Conservation (phyloP, 2,797 vertebrate species). For the Pogoniulus pusillus region DNA sequence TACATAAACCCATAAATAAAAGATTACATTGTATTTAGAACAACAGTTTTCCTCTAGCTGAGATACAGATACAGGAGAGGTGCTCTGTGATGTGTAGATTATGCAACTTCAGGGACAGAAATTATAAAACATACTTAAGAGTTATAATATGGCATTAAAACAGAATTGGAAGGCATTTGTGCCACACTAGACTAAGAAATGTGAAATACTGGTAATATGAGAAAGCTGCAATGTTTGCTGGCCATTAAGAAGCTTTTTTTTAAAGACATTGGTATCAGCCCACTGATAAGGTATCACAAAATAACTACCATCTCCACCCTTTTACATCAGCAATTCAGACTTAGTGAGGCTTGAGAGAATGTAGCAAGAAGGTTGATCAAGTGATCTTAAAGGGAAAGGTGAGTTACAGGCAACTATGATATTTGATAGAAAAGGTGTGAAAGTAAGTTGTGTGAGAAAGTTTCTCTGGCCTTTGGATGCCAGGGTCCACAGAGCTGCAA, state of each 20-base stretch:
- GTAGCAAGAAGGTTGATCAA: slow-evolving; percentile 12
- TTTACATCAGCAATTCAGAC: slow-evolving; percentile 22
- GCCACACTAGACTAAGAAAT: background rate
- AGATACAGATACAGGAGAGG: background rate
- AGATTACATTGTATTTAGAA: background rate
- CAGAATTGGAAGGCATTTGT: too few species aligned
- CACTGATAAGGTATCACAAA: slow-evolving; percentile 56
- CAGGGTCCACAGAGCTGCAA: slow-evolving; percentile 36
- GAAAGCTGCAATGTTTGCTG: slow-evolving; percentile 25
- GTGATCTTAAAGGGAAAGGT: slow-evolving; percentile 55
- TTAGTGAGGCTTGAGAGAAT: slow-evolving; percentile 12
- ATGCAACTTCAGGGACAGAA: background rate
- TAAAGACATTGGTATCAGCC: background rate
- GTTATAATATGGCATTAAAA: background rate
- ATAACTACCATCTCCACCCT: slow-evolving; percentile 33
- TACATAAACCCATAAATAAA: background rate
- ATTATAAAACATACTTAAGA: background rate
- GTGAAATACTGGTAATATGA: slow-evolving; percentile 19
- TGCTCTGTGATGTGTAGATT: background rate
- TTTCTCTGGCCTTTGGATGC: slow-evolving; percentile 31
- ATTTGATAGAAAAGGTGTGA: slow-evolving; percentile 17
- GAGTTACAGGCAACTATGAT: background rate
- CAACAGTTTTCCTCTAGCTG: background rate
- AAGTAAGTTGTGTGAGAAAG: background rate
- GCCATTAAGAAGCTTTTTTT: slow-evolving; percentile 17